Percentiles rank a stretch among this genome's conserved stretches.
Conservation (phyloP, 2,888 invertebrate species). For the Melieria crassipennis region DNA sequence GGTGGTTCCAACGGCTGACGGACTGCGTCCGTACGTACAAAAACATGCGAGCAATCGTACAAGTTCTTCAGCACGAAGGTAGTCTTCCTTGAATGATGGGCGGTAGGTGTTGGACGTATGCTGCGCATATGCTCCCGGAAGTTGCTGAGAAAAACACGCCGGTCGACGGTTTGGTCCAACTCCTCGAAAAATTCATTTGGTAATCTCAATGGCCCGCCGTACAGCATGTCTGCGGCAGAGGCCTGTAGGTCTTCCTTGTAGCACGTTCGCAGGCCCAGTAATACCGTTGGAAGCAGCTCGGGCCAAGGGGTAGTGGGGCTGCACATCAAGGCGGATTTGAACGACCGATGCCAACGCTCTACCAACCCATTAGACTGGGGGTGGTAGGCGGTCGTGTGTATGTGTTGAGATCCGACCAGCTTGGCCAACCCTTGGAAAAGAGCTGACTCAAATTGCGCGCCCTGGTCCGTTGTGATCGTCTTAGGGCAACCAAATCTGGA, state of each 20-base stretch:
- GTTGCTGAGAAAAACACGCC: constrained; percentile 28
- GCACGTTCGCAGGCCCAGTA: constrained; percentile 33
- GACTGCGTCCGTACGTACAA: constrained; percentile 2
- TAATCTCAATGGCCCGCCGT: constrained; percentile 49
- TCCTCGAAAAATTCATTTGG: constrained; percentile 45
- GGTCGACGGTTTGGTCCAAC: constrained; percentile 5
- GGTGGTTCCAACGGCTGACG: constrained; percentile 1
- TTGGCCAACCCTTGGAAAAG: constrained; percentile 27
- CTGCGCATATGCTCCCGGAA: constrained; percentile 31
- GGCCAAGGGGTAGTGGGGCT: background rate
- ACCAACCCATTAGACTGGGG: constrained; percentile 32
- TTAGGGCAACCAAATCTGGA: constrained; percentile 36
- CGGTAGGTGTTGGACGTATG: background rate
- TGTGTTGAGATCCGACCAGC: constrained; percentile 29
- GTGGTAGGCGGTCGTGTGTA: constrained; percentile 32
- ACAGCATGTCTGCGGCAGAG: constrained; percentile 54
- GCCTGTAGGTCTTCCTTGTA: constrained; percentile 52
- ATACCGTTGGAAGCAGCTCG: constrained; percentile 40
- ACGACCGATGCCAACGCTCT: constrained; percentile 60
- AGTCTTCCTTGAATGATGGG: constrained; percentile 33
- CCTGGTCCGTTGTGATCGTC: constrained; percentile 38
- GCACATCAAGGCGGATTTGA: constrained; percentile 58
- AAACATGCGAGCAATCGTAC: background rate
- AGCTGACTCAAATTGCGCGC: constrained; percentile 36
- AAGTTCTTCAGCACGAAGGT: too few species aligned